A percentile compares a stretch with the other conserved stretches of the same genome.
Conservation (phyloP, 2,888 invertebrate genomes). For the Timandra comae region DNA sequence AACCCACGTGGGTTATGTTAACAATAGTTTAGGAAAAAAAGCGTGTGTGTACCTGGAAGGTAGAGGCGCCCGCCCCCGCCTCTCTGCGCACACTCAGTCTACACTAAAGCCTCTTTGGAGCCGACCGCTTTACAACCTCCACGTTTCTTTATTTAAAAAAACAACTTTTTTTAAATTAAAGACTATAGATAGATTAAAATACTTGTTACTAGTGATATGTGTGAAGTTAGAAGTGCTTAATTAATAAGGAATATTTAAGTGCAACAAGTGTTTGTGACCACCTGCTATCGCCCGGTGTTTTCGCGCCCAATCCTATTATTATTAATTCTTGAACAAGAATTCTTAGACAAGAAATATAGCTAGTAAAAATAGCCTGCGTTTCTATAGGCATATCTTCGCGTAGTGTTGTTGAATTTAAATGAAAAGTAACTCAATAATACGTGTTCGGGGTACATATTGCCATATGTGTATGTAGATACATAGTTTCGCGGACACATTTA, state of each 20-base stretch:
- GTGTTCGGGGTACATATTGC: slow-evolving; percentile 67
- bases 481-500: too few relatives aligned
- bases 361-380: slow-evolving; percentile 22
- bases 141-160: slow-evolving; percentile 14
- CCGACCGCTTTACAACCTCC: slow-evolving; percentile 33
- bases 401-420: slow-evolving; percentile 51
- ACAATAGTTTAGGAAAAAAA: slow-evolving; percentile 70
- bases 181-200: slow-evolving; percentile 28
- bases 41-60: slow-evolving; percentile 64
- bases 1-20: slow-evolving; percentile 66
- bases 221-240: slow-evolving; percentile 26
- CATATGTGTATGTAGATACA: too few relatives aligned
- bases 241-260: slow-evolving; percentile 30
- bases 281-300: slow-evolving; percentile 54
- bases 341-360: slow-evolving; percentile 14
- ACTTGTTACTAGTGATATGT: slow-evolving; percentile 31
- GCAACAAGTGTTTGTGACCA: slow-evolving; percentile 42
- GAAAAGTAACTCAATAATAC: slow-evolving; percentile 50
- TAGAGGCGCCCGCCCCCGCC: slow-evolving; percentile 52
- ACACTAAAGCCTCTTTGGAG: slow-evolving; percentile 46
- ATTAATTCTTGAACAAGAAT: slow-evolving; percentile 21
- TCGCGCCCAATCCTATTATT: slow-evolving; percentile 50
- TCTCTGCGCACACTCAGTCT: slow-evolving; percentile 45
- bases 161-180: slow-evolving; percentile 16
- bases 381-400: slow-evolving; percentile 40